These are phyloP conservation scores for Parelbella ahira DNA, from an alignment of 2,888 invertebrate genomes.

Conservation along the genomic window DNA sequence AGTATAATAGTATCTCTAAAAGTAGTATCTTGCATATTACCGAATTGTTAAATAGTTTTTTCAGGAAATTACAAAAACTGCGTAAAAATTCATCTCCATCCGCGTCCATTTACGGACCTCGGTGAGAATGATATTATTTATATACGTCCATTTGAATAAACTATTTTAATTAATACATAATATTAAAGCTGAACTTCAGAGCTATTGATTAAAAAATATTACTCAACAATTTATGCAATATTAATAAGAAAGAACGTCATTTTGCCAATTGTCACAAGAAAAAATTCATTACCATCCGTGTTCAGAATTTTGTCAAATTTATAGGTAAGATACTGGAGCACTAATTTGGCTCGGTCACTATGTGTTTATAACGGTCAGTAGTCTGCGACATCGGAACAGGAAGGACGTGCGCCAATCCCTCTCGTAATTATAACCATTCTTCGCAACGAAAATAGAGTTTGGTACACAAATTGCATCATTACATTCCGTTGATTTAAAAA, in stretches of 20 bases:
- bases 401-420: neutral
- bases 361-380: neutral
- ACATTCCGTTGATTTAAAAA: constrained; percentile 1
- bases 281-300: constrained; percentile 4
- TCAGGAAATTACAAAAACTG: constrained; percentile 2
- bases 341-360: neutral
- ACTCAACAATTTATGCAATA: neutral
- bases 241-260: neutral
- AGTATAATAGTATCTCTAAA: constrained; percentile 1
- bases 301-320: neutral
- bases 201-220: neutral
- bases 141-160: neutral
- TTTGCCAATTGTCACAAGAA: neutral
- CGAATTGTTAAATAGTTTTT: neutral
- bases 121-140: neutral
- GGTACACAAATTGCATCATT: neutral
- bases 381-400: neutral
- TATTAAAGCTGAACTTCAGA: neutral
- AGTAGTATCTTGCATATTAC: constrained; percentile 1
- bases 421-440: neutral
- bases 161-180: neutral
- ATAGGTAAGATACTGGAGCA: neutral
- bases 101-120: constrained; percentile 1
- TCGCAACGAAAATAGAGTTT: neutral
- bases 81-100: constrained; percentile 6